A percentile compares a stretch with the other conserved stretches of the same genome.
Evolutionary conservation across 2,113 vertebrate species (phyloP).

Genomic region (Picathartes gymnocephalus): DNA sequence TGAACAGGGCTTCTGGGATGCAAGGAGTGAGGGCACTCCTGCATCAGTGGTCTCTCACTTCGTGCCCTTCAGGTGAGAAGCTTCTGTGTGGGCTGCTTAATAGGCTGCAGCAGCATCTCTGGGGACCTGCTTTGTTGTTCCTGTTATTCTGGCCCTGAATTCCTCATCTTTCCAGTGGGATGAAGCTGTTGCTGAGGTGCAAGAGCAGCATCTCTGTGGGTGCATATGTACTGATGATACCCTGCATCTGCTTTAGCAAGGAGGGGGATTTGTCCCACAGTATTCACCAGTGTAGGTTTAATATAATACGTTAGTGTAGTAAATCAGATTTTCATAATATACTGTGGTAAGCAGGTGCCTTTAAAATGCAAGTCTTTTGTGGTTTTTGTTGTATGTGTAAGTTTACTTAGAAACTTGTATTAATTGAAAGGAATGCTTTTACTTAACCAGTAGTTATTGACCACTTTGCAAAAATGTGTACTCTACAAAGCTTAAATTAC

Average conservation of each 20-base stretch:
- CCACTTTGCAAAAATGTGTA: constrained; percentile 10
- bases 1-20: background rate
- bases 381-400: background rate
- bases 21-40: background rate
- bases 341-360: background rate
- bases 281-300: background rate
- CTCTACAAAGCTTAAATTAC: constrained; percentile 45
- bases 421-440: constrained; percentile 60
- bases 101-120: background rate
- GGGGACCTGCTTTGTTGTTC: background rate
- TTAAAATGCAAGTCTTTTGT: background rate
- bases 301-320: background rate
- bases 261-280: no score
- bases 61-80: background rate
- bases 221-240: background rate
- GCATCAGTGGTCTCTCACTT: background rate
- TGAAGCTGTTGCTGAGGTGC: background rate
- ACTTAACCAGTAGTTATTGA: constrained; percentile 50
- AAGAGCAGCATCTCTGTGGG: background rate
- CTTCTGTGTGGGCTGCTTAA: background rate
- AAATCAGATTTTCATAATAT: background rate
- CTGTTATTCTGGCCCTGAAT: background rate
- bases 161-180: background rate
- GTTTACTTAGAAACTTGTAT: constrained; percentile 19
- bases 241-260: background rate